Percentiles rank a stretch among this genome's conserved stretches.
Evolutionary conservation across 2,113 vertebrate species (phyloP).

Genomic region (Capreolus pygargus): DNA sequence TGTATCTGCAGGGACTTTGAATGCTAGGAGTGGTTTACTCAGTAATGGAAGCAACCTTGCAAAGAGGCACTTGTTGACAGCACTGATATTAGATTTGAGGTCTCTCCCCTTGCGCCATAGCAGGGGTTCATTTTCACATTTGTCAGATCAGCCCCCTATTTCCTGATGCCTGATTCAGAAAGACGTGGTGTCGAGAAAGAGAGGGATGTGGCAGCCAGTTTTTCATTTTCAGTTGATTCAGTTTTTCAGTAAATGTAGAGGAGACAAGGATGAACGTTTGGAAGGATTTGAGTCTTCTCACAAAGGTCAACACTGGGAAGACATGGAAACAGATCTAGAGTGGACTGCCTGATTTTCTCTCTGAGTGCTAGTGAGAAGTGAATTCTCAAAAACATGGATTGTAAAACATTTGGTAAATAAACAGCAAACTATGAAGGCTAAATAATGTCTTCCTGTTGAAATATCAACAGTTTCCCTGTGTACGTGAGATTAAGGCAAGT

Average conservation of each 20-base stretch:
- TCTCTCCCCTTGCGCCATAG: neutral
- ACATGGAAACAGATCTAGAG: neutral
- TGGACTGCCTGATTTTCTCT: neutral
- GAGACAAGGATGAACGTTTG: neutral
- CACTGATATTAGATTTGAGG: neutral
- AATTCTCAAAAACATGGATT: neutral
- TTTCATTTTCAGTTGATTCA: constrained; percentile 7
- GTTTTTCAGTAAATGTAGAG: neutral
- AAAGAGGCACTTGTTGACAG: neutral
- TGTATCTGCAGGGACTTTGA: neutral
- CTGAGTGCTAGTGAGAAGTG: neutral
- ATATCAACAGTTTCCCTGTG: neutral
- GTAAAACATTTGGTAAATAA: neutral
- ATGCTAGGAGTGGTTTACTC: neutral
- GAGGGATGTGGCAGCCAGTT: neutral
- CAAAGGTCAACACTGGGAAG: neutral
- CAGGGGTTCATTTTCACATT: neutral
- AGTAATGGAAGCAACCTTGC: neutral
- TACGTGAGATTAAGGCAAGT: neutral
- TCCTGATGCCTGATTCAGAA: neutral
- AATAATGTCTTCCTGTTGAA: neutral
- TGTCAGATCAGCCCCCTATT: neutral
- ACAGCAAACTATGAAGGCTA: neutral
- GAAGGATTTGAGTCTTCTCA: neutral
- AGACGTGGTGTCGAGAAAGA: neutral